Percentiles rank a stretch among this genome's conserved stretches.
phyloP scores from a whole-genome alignment of 2,797 vertebrate genomes.

The Cephalopachus bancanus region DNA sequence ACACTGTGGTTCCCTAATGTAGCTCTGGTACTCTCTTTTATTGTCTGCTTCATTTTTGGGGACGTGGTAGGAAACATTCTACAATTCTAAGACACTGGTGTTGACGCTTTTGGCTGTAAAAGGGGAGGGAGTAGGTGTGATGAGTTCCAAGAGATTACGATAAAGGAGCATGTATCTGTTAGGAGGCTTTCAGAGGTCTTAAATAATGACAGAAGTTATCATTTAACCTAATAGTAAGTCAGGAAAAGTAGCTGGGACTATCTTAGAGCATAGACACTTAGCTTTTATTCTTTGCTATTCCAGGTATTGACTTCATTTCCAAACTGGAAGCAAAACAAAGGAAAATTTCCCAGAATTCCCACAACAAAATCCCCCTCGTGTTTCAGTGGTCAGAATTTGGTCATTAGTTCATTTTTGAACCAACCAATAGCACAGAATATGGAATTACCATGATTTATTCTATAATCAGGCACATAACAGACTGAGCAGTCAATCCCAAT shows the following conservation, averaged over 20 bases:
- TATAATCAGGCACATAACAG: neutral
- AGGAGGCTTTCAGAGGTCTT: neutral
- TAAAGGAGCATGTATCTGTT: neutral
- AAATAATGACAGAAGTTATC: conserved; percentile 6
- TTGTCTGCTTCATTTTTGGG: neutral
- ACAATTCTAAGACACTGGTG: neutral
- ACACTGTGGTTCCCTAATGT: neutral
- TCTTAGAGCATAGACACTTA: neutral
- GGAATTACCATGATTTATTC: neutral
- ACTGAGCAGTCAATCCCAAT: neutral
- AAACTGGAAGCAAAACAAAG: conserved; percentile 7
- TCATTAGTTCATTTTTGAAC: conserved; percentile 12
- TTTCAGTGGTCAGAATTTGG: conserved; percentile 4
- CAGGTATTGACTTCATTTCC: neutral
- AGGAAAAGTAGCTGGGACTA: neutral
- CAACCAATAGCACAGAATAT: conserved; percentile 10
- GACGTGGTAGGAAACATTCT: neutral
- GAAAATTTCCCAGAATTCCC: conserved; percentile 30
- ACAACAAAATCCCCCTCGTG: neutral
- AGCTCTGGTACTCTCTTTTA: neutral
- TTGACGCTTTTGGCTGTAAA: neutral
- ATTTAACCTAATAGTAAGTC: neutral
- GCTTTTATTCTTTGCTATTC: neutral
- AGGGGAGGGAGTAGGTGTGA: neutral
- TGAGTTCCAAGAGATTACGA: neutral